A percentile compares a stretch with the other conserved stretches of the same genome.
These are phyloP conservation scores for Tetranychus truncatus DNA, from an alignment of 2,888 invertebrate species.

Conservation along the genomic window DNA sequence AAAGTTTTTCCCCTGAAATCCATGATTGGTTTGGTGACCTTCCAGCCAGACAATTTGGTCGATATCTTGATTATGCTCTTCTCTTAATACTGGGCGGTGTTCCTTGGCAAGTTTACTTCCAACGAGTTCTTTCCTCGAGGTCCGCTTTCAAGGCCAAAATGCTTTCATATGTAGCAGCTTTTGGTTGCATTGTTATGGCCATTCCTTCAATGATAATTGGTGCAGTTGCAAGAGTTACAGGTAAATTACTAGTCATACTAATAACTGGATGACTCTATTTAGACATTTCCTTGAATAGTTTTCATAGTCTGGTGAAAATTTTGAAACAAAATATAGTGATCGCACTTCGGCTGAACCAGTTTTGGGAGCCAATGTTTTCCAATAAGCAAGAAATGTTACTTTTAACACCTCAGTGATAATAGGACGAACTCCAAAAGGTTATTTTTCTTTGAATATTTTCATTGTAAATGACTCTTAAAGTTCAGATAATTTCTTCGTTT, in stretches of 20 bases:
- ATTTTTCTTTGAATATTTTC: no score
- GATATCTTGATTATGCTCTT: slow-evolving; percentile 69
- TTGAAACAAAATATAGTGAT: no score
- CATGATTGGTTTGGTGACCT: slow-evolving; percentile 76
- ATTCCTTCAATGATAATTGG: slow-evolving; percentile 91
- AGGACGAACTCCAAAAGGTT: no score
- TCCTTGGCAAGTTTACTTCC: slow-evolving; percentile 98
- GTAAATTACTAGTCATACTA: slow-evolving; percentile 41
- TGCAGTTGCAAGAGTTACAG: slow-evolving; percentile 82
- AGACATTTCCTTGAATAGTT: neutral
- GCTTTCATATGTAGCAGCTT: slow-evolving; percentile 83
- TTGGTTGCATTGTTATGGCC: slow-evolving; percentile 90
- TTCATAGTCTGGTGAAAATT: slow-evolving; percentile 15
- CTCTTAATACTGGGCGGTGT: slow-evolving; percentile 84
- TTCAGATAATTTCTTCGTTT: no score
- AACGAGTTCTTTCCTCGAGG: slow-evolving; percentile 87
- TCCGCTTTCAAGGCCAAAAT: slow-evolving; percentile 79
- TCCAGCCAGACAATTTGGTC: slow-evolving; percentile 51
- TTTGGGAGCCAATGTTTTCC: no score
- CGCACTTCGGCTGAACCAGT: no score
- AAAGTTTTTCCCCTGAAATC: slow-evolving; percentile 52
- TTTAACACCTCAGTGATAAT: no score
- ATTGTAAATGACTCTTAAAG: no score
- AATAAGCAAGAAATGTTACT: no score
- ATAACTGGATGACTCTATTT: neutral